phyloP scores from a whole-genome alignment of 1,140 invertebrate species.

The Lepidurus packardi region DNA sequence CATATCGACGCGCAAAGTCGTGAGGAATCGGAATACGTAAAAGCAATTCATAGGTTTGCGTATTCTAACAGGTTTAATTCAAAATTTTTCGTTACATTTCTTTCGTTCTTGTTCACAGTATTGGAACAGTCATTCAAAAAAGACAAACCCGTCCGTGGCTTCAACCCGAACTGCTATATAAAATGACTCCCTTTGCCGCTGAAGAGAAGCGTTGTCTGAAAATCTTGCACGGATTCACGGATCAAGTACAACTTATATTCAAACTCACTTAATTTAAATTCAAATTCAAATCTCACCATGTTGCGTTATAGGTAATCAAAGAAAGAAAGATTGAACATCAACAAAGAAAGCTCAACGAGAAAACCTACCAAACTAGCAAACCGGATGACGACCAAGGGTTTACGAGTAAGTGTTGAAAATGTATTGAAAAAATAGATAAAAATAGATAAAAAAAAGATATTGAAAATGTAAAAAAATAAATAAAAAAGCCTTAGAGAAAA shows the following conservation, averaged over 20 bases:
- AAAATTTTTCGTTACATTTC: too few species aligned
- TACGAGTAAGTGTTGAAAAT: neutral
- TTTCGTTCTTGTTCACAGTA: neutral
- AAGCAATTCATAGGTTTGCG: slow-evolving; percentile 60
- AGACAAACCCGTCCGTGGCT: slow-evolving; percentile 56
- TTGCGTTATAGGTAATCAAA: neutral
- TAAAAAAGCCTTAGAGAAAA: too few species aligned
- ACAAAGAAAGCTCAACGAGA: neutral
- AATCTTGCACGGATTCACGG: slow-evolving; percentile 79
- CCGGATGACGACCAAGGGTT: neutral
- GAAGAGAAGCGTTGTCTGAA: slow-evolving; percentile 66
- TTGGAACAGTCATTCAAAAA: slow-evolving; percentile 24
- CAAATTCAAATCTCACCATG: neutral
- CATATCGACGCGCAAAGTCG: slow-evolving; percentile 62
- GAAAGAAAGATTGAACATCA: neutral
- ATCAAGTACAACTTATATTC: slow-evolving; percentile 49
- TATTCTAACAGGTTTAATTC: too few species aligned
- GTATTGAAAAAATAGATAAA: neutral
- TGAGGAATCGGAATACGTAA: slow-evolving; percentile 65
- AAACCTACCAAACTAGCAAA: neutral
- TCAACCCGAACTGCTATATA: slow-evolving; percentile 72
- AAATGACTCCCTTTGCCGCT: slow-evolving; percentile 64
- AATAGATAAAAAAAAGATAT: neutral
- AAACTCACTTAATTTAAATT: neutral
- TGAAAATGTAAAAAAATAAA: neutral